Evolutionary conservation across 2,797 vertebrate genomes (phyloP).

Genomic region (Neopelma chrysocephalum): DNA sequence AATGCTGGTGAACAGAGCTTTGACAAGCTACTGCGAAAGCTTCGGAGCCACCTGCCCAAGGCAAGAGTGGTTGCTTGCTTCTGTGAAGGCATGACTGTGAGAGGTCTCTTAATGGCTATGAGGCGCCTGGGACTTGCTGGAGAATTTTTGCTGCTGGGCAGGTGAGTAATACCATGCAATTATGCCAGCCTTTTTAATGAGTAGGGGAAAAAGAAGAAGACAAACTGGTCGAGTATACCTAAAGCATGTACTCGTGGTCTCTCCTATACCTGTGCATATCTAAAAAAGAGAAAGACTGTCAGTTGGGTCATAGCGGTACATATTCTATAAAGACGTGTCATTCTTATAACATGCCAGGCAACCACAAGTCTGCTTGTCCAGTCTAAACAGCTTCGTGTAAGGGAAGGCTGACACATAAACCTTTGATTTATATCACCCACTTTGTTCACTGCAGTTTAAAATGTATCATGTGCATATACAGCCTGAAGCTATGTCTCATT

Average conservation of each 20-base stretch:
- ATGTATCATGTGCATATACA: background rate
- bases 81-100: slow-evolving; percentile 97
- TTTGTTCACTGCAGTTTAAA: background rate
- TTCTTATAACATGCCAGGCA: background rate
- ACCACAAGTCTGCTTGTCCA: background rate
- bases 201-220: background rate
- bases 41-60: slow-evolving; percentile 91
- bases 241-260: background rate
- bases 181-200: background rate
- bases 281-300: background rate
- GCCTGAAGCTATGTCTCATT: background rate
- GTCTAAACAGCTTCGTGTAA: background rate
- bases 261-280: fast-evolving
- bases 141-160: slow-evolving; percentile 94
- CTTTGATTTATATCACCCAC: background rate
- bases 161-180: slow-evolving; percentile 79
- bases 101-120: slow-evolving; percentile 97
- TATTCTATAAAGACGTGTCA: background rate
- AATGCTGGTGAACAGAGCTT: slow-evolving; percentile 96
- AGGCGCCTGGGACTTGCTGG: slow-evolving; percentile 88
- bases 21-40: slow-evolving; percentile 90
- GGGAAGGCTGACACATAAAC: background rate
- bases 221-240: fast-evolving
- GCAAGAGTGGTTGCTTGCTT: slow-evolving; percentile 97
- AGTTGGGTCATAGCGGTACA: background rate